These are phyloP conservation scores for Anastrepha ludens DNA, from an alignment of 1,140 invertebrate genomes.

Conservation along the genomic window DNA sequence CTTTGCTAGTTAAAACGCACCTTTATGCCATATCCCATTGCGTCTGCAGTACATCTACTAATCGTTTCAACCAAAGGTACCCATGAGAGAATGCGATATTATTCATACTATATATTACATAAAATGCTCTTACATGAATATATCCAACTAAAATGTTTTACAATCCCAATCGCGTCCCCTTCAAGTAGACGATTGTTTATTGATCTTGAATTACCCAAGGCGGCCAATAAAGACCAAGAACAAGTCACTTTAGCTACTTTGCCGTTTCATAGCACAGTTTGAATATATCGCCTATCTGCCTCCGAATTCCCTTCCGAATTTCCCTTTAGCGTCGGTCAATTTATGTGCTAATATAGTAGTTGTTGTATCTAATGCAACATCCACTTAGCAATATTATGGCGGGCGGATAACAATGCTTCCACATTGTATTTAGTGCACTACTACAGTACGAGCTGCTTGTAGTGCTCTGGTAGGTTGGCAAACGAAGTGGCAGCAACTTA, in stretches of 20 bases:
- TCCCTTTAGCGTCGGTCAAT: neutral
- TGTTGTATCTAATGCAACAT: neutral
- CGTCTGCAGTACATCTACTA: neutral
- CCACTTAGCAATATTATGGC: neutral
- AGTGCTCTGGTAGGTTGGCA: neutral
- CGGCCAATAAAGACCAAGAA: neutral
- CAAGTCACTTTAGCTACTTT: neutral
- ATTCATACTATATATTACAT: neutral
- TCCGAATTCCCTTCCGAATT: neutral
- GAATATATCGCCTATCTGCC: neutral
- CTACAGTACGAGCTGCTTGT: neutral
- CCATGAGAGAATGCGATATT: neutral
- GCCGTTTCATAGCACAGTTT: neutral
- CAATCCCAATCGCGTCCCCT: neutral
- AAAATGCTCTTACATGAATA: neutral
- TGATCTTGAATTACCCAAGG: neutral
- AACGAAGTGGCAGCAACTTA: neutral
- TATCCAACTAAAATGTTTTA: neutral
- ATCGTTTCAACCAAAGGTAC: neutral
- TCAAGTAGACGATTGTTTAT: neutral
- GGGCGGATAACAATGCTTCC: neutral
- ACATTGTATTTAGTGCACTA: neutral
- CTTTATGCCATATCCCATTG: no score
- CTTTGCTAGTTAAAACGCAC: no score
- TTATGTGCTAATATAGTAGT: constrained; percentile 27